These are phyloP conservation scores for Druon quercuslanigerum DNA, from an alignment of 1,140 invertebrate species.

Conservation along the genomic window DNA sequence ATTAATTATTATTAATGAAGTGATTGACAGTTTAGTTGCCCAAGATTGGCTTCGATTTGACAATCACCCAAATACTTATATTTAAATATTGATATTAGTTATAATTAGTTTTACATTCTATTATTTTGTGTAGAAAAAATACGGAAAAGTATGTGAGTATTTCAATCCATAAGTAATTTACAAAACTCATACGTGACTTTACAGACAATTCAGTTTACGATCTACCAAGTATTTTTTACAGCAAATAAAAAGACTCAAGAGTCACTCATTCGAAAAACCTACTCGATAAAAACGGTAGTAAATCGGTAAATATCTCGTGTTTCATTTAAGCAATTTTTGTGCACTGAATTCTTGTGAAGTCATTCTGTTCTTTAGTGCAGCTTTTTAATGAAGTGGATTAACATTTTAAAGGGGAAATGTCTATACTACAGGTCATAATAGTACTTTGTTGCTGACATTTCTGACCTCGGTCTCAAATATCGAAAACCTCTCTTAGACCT, in stretches of 20 bases:
- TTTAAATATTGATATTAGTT: no score
- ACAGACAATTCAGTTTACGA: neutral
- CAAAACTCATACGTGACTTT: neutral
- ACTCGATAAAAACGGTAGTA: slow-evolving; percentile 20
- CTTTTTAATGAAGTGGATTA: neutral
- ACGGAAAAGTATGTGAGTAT: no score
- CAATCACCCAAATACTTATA: no score
- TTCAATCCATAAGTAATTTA: no score
- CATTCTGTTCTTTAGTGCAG: neutral
- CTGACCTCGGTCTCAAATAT: slow-evolving; percentile 1
- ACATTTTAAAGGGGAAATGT: neutral
- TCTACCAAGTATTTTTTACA: slow-evolving; percentile 5
- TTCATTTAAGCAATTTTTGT: slow-evolving; percentile 15
- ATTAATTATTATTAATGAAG: no score
- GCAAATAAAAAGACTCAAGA: slow-evolving; percentile 3
- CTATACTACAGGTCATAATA: neutral
- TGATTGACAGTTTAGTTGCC: no score
- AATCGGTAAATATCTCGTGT: slow-evolving; percentile 18
- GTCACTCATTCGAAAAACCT: neutral
- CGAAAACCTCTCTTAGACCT: neutral
- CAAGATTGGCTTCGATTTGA: no score
- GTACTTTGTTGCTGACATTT: neutral
- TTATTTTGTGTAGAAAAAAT: no score
- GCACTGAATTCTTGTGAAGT: neutral
- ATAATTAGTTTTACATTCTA: no score